Conservation (phyloP, 2,797 vertebrate species). For the Schizopygopsis malacanthus region DNA sequence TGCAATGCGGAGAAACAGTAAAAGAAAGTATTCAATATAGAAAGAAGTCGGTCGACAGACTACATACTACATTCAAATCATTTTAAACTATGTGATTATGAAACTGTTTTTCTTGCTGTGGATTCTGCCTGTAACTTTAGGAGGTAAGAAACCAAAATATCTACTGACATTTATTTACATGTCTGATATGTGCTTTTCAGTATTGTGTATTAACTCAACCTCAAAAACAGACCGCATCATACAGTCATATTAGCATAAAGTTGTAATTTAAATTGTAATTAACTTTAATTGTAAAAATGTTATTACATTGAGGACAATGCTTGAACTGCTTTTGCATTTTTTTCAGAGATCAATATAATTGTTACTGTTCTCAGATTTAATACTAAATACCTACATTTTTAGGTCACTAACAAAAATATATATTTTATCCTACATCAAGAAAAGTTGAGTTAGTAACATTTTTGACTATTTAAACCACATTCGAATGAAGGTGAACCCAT, state of each 20-base stretch:
- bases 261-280: no score
- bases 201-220: neutral
- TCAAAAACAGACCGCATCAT: neutral
- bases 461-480: neutral
- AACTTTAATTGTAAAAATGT: neutral
- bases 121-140: constrained; percentile 17
- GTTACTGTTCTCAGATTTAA: neutral
- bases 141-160: constrained; percentile 42
- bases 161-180: neutral
- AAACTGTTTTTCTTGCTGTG: constrained; percentile 36
- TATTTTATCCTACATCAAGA: neutral
- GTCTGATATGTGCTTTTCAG: neutral
- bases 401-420: neutral
- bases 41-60: neutral
- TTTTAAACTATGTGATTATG: constrained; percentile 20
- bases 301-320: neutral
- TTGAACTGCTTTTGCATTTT: neutral
- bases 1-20: no score
- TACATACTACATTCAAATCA: neutral
- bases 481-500: neutral
- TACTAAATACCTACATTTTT: neutral
- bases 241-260: no score
- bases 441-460: neutral
- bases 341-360: neutral
- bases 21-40: no score